Evolutionary conservation across 1,140 invertebrate genomes (phyloP).

Genomic region (Cydia pomonella): DNA sequence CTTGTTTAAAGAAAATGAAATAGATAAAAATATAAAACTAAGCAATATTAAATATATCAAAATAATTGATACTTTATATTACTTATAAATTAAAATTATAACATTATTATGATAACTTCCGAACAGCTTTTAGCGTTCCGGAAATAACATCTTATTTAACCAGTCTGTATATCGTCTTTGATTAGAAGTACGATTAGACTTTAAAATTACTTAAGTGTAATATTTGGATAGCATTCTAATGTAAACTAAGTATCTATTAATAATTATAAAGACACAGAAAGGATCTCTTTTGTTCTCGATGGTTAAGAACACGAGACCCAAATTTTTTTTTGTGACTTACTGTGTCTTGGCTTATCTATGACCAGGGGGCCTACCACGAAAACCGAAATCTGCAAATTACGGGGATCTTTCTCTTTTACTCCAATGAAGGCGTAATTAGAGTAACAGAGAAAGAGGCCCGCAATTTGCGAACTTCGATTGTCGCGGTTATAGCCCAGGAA

Average conservation of each 20-base stretch:
- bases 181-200: neutral
- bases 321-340: no score
- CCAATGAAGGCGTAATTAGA: no score
- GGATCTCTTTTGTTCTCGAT: no score
- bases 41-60: constrained; percentile 2
- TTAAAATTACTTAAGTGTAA: neutral
- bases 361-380: no score
- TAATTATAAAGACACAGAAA: neutral
- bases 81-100: neutral
- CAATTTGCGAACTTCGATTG: no score
- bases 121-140: neutral
- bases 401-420: no score
- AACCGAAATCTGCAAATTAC: no score
- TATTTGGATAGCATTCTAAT: constrained; percentile 17
- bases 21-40: constrained; percentile 13
- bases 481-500: no score
- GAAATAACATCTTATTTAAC: constrained; percentile 6
- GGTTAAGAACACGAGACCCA: no score
- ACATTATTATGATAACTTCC: neutral
- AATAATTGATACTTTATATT: neutral
- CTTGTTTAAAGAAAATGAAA: neutral
- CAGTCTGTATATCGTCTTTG: neutral
- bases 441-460: no score
- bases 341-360: no score
- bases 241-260: neutral